A percentile compares a stretch with the other conserved stretches of the same genome.
Evolutionary conservation across 2,113 vertebrate genomes (phyloP).

Genomic region (Bagarius yarrelli): DNA sequence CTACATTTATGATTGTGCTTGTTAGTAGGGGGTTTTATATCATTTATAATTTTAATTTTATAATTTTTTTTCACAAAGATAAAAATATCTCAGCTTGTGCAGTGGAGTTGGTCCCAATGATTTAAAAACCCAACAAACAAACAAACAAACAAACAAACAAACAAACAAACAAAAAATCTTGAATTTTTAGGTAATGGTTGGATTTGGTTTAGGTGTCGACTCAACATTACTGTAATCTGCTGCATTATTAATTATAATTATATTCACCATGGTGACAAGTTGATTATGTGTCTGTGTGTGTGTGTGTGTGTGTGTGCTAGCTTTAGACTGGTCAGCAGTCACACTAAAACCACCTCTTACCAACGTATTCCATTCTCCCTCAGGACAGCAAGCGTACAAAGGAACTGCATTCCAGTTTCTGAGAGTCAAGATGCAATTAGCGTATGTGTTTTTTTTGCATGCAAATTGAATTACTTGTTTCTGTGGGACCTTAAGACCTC

Average conservation of each 20-base stretch:
- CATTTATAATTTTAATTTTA: no score
- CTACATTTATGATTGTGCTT: no score
- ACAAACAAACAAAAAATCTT: no score
- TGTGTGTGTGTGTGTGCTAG: not conserved
- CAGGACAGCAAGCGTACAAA: slow-evolving; percentile 48
- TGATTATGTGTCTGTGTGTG: not conserved
- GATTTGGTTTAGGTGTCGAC: not conserved
- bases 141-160: no score
- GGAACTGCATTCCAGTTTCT: slow-evolving; percentile 66
- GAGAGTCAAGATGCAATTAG: slow-evolving; percentile 70
- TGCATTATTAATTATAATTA: not conserved
- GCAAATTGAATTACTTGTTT: slow-evolving; percentile 76
- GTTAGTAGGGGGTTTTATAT: no score
- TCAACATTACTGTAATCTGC: not conserved
- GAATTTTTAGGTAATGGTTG: not conserved
- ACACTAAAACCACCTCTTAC: slow-evolving; percentile 40
- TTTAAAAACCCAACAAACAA: no score
- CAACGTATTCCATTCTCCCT: slow-evolving; percentile 58
- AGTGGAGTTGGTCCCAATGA: no score
- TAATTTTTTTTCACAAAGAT: no score
- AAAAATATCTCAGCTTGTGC: no score
- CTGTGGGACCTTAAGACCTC: slow-evolving; percentile 72
- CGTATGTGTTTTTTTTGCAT: slow-evolving; percentile 66
- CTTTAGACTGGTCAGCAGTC: slow-evolving; percentile 26
- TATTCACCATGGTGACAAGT: not conserved